A percentile compares a stretch with the other conserved stretches of the same genome.
phyloP scores from a whole-genome alignment of 1,140 invertebrate genomes.

The Melitaea cinxia region DNA sequence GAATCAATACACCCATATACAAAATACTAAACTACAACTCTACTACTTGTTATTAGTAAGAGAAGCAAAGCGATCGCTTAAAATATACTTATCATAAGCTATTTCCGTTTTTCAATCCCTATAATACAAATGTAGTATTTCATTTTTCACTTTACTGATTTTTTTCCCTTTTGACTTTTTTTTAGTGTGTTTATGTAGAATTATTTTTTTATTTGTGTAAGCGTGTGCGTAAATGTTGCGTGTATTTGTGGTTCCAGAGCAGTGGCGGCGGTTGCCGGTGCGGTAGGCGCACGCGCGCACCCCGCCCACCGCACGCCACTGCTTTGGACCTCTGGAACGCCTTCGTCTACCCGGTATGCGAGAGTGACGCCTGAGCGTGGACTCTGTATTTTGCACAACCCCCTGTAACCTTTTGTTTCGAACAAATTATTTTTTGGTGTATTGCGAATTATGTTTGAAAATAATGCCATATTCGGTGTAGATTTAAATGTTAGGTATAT shows the following conservation, averaged over 20 bases:
- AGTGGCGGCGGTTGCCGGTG: conserved; percentile 82
- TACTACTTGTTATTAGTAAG: no score
- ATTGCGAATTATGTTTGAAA: no score
- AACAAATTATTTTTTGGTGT: conserved; percentile 14
- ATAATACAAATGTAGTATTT: no score
- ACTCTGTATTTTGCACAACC: conserved; percentile 34
- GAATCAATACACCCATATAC: no score
- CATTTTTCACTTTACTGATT: not conserved
- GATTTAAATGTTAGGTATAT: no score
- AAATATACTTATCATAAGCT: no score
- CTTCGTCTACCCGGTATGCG: conserved; percentile 82
- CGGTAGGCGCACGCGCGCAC: conserved; percentile 75
- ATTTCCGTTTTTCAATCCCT: no score
- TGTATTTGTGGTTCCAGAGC: conserved; percentile 82
- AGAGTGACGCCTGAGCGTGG: conserved; percentile 72
- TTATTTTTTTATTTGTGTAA: conserved; percentile 40
- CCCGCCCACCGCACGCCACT: conserved; percentile 81
- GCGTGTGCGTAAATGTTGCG: conserved; percentile 63
- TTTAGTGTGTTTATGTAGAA: conserved; percentile 8
- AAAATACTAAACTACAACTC: no score
- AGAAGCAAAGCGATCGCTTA: no score
- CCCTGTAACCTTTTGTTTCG: conserved; percentile 37
- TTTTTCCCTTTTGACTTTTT: conserved; percentile 15
- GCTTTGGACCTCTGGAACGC: conserved; percentile 83
- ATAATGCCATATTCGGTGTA: no score